A percentile compares a stretch with the other conserved stretches of the same genome.
These are phyloP conservation scores for Tigriopus japonicus DNA, from an alignment of 1,140 invertebrate species.

Conservation along the genomic window DNA sequence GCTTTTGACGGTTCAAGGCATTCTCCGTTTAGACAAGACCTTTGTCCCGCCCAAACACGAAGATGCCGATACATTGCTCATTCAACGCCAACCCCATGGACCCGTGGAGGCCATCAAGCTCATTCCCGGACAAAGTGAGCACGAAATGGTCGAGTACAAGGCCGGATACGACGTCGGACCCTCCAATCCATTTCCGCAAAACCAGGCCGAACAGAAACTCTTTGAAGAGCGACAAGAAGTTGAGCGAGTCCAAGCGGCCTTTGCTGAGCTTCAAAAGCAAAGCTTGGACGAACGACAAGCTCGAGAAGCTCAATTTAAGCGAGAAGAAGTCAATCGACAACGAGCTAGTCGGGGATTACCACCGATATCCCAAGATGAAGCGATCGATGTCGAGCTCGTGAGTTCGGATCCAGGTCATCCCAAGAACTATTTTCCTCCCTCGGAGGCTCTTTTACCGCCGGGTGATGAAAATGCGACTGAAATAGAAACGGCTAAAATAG, in stretches of 20 bases:
- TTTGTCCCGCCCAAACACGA: neutral
- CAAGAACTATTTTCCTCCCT: slow-evolving; percentile 1
- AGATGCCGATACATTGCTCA: neutral
- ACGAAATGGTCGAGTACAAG: slow-evolving; percentile 7
- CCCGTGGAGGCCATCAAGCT: neutral
- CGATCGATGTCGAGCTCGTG: neutral
- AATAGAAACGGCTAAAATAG: no score
- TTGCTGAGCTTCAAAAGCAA: slow-evolving; percentile 2
- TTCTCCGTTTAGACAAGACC: slow-evolving; percentile 1
- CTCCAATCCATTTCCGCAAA: neutral
- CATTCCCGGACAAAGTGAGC: neutral
- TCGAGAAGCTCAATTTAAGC: neutral
- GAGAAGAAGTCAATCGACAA: slow-evolving; percentile 2
- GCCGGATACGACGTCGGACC: slow-evolving; percentile 10
- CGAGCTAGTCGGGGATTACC: neutral
- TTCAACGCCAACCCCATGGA: neutral
- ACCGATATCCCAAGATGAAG: neutral
- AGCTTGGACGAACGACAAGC: neutral
- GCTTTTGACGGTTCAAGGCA: slow-evolving; percentile 2
- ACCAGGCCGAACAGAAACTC: slow-evolving; percentile 1
- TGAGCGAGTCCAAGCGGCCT: neutral
- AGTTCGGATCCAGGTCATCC: neutral
- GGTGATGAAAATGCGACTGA: neutral
- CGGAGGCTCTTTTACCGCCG: neutral
- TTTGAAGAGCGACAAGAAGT: neutral